These are phyloP conservation scores for Chrysolina americana DNA, from an alignment of 2,888 invertebrate species.

Conservation along the genomic window DNA sequence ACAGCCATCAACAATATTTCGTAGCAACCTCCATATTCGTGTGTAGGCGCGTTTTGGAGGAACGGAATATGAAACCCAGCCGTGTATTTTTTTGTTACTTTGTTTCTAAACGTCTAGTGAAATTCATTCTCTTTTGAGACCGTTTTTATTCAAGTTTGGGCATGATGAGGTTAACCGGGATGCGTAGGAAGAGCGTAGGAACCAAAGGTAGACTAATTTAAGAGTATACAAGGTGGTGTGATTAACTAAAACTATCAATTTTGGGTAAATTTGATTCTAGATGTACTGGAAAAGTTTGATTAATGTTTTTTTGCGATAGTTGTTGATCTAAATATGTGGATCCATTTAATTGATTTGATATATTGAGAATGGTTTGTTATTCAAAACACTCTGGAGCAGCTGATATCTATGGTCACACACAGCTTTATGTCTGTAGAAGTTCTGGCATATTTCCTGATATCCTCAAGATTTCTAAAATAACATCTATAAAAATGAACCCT, in stretches of 20 bases:
- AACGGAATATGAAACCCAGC: not conserved
- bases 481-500: too few relatives aligned
- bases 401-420: too few relatives aligned
- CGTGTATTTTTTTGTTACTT: conserved; percentile 9
- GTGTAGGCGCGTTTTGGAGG: conserved; percentile 16
- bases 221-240: conserved; percentile 8
- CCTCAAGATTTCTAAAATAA: too few relatives aligned
- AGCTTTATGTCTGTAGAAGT: too few relatives aligned
- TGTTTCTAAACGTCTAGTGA: conserved; percentile 32
- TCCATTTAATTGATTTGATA: too few relatives aligned
- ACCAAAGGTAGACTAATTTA: conserved; percentile 33
- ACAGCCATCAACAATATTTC: conserved; percentile 11
- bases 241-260: not conserved
- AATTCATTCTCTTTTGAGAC: conserved; percentile 30
- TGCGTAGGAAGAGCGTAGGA: conserved; percentile 47
- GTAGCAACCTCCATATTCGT: conserved; percentile 6
- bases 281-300: too few relatives aligned
- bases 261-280: not conserved
- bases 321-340: too few relatives aligned
- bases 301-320: too few relatives aligned
- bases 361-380: too few relatives aligned
- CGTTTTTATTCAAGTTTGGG: conserved; percentile 42
- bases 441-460: too few relatives aligned
- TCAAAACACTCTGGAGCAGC: too few relatives aligned
- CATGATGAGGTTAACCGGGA: conserved; percentile 38